Percentiles rank a stretch among this genome's conserved stretches.
phyloP scores from a whole-genome alignment of 2,113 vertebrate genomes.

The Plotosus lineatus region DNA sequence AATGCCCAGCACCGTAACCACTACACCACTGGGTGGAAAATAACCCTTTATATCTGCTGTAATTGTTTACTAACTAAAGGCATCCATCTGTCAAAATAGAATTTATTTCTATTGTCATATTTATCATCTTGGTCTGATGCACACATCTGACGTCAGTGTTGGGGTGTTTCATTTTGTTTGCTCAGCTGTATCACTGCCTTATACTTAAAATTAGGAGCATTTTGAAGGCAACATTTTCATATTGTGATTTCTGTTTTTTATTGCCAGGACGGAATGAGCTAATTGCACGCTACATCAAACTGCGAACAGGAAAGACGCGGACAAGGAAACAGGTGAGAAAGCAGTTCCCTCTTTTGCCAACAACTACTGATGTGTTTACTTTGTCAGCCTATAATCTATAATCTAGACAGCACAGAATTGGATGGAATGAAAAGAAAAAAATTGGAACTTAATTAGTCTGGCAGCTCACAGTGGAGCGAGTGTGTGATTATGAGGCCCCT shows the following conservation, averaged over 20 bases:
- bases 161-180: not conserved
- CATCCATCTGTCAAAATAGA: not conserved
- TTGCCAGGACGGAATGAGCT: constrained; percentile 88
- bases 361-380: not conserved
- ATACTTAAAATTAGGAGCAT: not conserved
- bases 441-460: constrained; percentile 37
- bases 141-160: not conserved
- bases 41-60: not conserved
- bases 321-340: constrained; percentile 91
- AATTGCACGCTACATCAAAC: constrained; percentile 95
- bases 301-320: constrained; percentile 94
- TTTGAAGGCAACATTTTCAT: constrained; percentile 20
- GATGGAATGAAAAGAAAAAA: constrained; percentile 16
- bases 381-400: not conserved
- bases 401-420: not conserved
- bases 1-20: too few species aligned
- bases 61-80: not conserved
- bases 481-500: constrained; percentile 46
- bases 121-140: not conserved
- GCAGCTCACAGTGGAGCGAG: constrained; percentile 23
- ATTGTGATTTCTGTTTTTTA: constrained; percentile 39
- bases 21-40: too few species aligned
- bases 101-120: constrained; percentile 16
- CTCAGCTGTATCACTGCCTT: not conserved
- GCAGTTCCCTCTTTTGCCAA: not conserved